A percentile compares a stretch with the other conserved stretches of the same genome.
These are phyloP conservation scores for Tenthredo notha DNA, from an alignment of 2,888 invertebrate species.

Conservation along the genomic window DNA sequence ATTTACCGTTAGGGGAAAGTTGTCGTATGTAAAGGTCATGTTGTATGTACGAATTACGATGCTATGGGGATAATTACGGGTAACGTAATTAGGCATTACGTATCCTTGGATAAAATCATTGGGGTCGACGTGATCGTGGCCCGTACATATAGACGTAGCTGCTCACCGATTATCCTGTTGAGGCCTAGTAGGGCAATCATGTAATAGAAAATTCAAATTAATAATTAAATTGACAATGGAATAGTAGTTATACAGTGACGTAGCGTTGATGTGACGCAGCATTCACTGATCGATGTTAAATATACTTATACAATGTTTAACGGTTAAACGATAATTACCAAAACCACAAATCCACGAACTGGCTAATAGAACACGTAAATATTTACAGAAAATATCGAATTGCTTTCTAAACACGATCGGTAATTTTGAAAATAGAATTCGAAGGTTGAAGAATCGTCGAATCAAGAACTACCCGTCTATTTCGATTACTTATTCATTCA, in stretches of 20 bases:
- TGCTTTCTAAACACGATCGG: background rate
- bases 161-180: slow-evolving; percentile 45
- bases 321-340: background rate
- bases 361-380: background rate
- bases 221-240: slow-evolving; percentile 30
- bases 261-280: background rate
- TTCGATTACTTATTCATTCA: background rate
- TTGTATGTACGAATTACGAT: background rate
- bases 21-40: background rate
- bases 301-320: background rate
- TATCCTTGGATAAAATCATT: slow-evolving; percentile 25
- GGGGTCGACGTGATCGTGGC: slow-evolving; percentile 24
- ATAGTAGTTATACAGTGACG: slow-evolving; percentile 1
- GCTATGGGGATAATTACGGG: background rate
- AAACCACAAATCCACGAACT: background rate
- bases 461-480: background rate
- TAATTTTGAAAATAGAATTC: background rate
- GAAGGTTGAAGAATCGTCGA: too few relatives aligned
- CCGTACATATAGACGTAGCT: background rate
- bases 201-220: slow-evolving; percentile 46
- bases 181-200: slow-evolving; percentile 45
- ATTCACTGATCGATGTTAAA: background rate
- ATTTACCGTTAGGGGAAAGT: background rate
- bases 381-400: background rate
- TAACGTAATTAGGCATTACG: slow-evolving; percentile 16